phyloP scores from a whole-genome alignment of 2,797 vertebrate genomes.

The Pyrocephalus nanus region DNA sequence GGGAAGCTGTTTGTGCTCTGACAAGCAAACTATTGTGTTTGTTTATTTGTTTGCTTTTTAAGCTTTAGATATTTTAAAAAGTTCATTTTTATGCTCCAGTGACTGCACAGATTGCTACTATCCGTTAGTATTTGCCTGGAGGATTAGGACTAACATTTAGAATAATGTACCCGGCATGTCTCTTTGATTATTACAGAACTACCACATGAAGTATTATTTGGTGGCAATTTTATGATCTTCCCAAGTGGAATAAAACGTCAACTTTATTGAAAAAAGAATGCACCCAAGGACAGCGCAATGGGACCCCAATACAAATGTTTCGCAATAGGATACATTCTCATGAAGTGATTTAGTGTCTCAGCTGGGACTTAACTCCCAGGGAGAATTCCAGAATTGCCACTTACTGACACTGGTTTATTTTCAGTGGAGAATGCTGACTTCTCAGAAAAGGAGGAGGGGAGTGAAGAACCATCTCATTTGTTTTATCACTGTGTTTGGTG shows the following conservation, averaged over 20 bases:
- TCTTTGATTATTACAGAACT: conserved; percentile 27
- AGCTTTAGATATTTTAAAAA: neutral
- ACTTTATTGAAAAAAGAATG: conserved; percentile 39
- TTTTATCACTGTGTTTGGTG: conserved; percentile 38
- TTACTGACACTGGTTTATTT: conserved; percentile 55
- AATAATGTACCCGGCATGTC: neutral
- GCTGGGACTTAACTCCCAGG: conserved; percentile 35
- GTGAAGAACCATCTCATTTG: conserved; percentile 27
- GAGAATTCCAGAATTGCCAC: conserved; percentile 57
- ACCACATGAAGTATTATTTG: conserved; percentile 13
- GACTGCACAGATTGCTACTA: conserved; percentile 37
- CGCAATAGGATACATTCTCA: conserved; percentile 1
- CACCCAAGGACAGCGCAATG: neutral
- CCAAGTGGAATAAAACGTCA: conserved; percentile 28
- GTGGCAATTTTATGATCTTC: conserved; percentile 34
- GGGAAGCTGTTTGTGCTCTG: conserved; percentile 18
- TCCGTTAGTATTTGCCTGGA: conserved; percentile 19
- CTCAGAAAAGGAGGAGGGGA: conserved; percentile 32
- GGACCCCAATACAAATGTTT: conserved; percentile 14
- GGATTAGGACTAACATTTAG: conserved; percentile 27
- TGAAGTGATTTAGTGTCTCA: conserved; percentile 33
- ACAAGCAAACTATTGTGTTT: conserved; percentile 3
- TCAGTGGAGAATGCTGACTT: conserved; percentile 60
- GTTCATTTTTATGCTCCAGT: conserved; percentile 20
- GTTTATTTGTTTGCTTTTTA: conserved; percentile 33